Conservation (phyloP, 2,888 invertebrate genomes). For the Disparrhopalites patrizii region DNA sequence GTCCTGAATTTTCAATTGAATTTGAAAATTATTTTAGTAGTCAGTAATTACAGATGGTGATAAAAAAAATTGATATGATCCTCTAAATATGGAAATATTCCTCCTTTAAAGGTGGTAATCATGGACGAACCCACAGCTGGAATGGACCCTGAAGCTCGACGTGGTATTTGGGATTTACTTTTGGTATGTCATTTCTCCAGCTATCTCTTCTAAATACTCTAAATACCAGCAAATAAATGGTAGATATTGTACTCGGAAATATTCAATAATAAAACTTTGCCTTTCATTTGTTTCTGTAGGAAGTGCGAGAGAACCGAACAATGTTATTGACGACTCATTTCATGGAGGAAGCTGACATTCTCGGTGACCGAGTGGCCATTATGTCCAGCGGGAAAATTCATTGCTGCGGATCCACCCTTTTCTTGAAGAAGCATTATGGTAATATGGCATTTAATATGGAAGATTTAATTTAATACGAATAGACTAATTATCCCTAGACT, state of each 20-base stretch:
- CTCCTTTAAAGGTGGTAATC: slow-evolving; percentile 56
- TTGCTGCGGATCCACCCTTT: slow-evolving; percentile 77
- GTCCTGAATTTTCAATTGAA: slow-evolving; percentile 6
- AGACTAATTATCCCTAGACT: not conserved
- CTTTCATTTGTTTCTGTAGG: slow-evolving; percentile 39
- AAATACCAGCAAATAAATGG: not conserved
- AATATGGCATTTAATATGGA: not conserved
- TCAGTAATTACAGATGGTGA: not conserved
- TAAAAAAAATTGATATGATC: not conserved
- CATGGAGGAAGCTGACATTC: slow-evolving; percentile 87
- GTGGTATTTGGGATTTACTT: slow-evolving; percentile 51
- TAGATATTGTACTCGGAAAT: not conserved
- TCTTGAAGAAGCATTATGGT: slow-evolving; percentile 65
- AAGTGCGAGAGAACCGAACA: slow-evolving; percentile 65
- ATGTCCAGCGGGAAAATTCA: slow-evolving; percentile 69
- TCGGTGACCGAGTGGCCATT: slow-evolving; percentile 86
- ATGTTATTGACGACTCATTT: slow-evolving; percentile 87
- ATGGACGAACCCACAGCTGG: slow-evolving; percentile 57
- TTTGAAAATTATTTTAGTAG: not conserved
- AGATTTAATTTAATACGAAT: not conserved
- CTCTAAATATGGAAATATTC: not conserved
- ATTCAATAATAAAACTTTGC: not conserved
- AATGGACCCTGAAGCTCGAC: slow-evolving; percentile 59
- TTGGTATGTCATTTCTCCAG: slow-evolving; percentile 42
- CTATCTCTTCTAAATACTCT: not conserved